Evolutionary conservation across 2,113 vertebrate species (phyloP).

Genomic region (Aviceda subcristata): DNA sequence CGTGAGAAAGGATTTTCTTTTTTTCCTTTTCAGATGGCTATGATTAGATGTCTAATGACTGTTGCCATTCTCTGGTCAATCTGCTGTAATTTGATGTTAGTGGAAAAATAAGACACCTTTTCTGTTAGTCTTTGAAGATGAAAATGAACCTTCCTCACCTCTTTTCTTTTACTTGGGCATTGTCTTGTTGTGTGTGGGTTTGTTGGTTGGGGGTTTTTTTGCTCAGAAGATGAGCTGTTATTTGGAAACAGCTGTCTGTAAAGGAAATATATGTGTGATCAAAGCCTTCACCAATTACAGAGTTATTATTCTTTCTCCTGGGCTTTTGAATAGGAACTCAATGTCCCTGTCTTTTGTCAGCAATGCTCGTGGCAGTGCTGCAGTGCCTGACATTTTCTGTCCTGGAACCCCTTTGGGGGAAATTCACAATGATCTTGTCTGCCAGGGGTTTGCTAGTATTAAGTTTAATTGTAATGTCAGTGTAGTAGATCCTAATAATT

Average conservation of each 20-base stretch:
- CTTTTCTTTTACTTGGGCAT: background rate
- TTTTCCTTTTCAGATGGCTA: constrained; percentile 39
- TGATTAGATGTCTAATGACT: constrained; percentile 69
- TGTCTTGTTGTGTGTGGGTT: background rate
- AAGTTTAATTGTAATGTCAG: background rate
- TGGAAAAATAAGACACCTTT: constrained; percentile 66
- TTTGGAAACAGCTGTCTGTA: constrained; percentile 60
- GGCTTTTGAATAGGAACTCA: background rate
- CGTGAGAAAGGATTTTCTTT: constrained; percentile 26
- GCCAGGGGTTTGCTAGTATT: background rate
- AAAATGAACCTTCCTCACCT: constrained; percentile 61
- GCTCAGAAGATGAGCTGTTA: constrained; percentile 61
- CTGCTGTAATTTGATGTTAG: constrained; percentile 66
- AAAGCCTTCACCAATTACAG: constrained; percentile 70
- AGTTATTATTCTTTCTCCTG: constrained; percentile 62
- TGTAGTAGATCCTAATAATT: background rate
- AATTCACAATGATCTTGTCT: background rate
- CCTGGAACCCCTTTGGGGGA: background rate
- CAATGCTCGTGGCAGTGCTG: background rate
- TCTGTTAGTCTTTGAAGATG: constrained; percentile 67
- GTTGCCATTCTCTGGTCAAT: constrained; percentile 68
- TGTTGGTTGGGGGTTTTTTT: background rate
- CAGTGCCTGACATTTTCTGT: background rate
- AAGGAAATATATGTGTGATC: constrained; percentile 71
- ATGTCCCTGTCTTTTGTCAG: constrained; percentile 28